phyloP scores from a whole-genome alignment of 2,113 vertebrate species.

The Collichthys lucidus region DNA sequence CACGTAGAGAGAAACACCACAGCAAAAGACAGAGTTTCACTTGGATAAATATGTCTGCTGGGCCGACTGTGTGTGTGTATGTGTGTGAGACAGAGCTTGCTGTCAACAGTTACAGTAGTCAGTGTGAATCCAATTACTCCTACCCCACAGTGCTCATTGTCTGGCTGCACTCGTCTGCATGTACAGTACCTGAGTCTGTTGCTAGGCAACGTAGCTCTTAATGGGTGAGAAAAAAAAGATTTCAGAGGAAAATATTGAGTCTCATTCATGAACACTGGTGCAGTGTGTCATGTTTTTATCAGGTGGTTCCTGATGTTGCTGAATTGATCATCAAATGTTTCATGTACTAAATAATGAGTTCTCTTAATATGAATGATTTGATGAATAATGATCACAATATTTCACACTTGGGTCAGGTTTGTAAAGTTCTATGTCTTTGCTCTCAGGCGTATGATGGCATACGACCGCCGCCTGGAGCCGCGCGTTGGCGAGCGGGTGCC shows the following conservation, averaged over 20 bases:
- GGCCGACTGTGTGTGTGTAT: slow-evolving; percentile 5
- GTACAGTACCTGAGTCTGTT: slow-evolving; percentile 77
- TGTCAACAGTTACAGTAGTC: slow-evolving; percentile 58
- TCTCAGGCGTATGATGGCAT: slow-evolving; percentile 90
- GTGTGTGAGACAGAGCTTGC: slow-evolving; percentile 8
- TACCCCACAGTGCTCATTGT: slow-evolving; percentile 65
- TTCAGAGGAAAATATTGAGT: slow-evolving; percentile 40
- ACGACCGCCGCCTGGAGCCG: slow-evolving; percentile 94
- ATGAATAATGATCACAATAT: neutral
- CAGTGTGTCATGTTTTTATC: slow-evolving; percentile 4
- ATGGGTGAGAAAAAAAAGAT: slow-evolving; percentile 47
- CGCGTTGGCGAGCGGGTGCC: slow-evolving; percentile 95
- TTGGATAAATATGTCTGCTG: slow-evolving; percentile 1
- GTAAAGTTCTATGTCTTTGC: neutral
- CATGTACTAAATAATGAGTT: neutral
- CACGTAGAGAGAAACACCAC: neutral
- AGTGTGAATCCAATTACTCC: slow-evolving; percentile 64
- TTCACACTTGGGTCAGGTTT: neutral
- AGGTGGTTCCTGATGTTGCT: neutral
- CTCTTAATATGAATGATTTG: neutral
- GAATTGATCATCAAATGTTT: neutral
- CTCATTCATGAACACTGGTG: slow-evolving; percentile 31
- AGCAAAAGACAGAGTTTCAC: neutral
- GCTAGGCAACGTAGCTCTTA: slow-evolving; percentile 65
- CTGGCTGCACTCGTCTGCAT: slow-evolving; percentile 57